phyloP scores from a whole-genome alignment of 2,113 vertebrate genomes.

The Brienomyrus longianalis region DNA sequence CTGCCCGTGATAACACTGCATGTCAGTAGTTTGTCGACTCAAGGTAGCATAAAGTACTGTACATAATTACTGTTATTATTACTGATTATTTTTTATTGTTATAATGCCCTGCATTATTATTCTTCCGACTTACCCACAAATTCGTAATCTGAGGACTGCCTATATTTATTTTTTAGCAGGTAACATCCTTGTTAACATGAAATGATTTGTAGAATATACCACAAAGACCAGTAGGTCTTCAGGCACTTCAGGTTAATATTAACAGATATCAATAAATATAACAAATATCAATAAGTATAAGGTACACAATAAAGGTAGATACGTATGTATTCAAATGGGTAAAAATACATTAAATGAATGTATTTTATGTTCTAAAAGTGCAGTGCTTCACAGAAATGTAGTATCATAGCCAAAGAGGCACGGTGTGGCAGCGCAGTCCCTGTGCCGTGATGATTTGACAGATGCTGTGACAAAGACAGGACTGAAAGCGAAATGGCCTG shows the following conservation, averaged over 20 bases:
- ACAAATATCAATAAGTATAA: neutral
- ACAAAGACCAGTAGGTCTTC: neutral
- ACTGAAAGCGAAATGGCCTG: neutral
- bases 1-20: neutral
- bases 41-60: neutral
- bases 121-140: neutral
- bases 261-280: too few species aligned
- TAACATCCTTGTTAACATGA: neutral
- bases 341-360: neutral
- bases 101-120: neutral
- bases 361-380: neutral
- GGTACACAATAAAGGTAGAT: neutral
- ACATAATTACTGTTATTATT: neutral
- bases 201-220: neutral
- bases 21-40: neutral
- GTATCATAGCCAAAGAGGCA: neutral
- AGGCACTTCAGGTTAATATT: neutral
- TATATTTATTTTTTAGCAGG: neutral
- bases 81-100: neutral
- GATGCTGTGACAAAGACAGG: neutral
- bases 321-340: neutral
- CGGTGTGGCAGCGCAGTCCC: neutral
- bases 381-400: neutral
- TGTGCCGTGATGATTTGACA: neutral
- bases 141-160: neutral